Evolutionary conservation across 2,113 vertebrate species (phyloP), one percentile per base, ranked within the genome.

Genomic region (Collichthys lucidus): DNA sequence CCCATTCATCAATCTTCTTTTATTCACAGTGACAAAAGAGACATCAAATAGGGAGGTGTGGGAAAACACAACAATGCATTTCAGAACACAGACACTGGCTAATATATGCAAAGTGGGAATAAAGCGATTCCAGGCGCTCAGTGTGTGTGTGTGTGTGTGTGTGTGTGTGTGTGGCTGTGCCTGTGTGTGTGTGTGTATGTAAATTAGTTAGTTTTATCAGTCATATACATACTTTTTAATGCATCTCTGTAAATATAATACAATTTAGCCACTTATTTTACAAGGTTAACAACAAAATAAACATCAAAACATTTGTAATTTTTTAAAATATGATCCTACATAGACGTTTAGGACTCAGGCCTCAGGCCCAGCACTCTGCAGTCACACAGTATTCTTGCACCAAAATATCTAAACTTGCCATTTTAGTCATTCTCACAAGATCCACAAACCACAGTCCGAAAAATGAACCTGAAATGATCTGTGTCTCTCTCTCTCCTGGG

Each of bases 21-120:
- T 94, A 90, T 91, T 91, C 89, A 83, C 77, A 42, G 19, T 89
- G 82, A 94, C 93, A 94, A 93, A 92, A 92, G 92, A 92, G 83
- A 91, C 91, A 85, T 93, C 88, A 92, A 87, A 91, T 86, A 63
- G 76, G 88, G 86, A 83, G 86, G 91, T 86, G 89, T 93, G 92
- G 91, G 91, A 94, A 93, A 93, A 91, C 86, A 90, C 86, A 90
- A 91, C 91, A 91, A 89, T 91, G 56, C 86, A 84, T 91, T 87
- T 87, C 79, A 90, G 82, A 90, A 85, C 78, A 68, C 87, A 92
- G 90, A 87, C 91, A 88, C 65, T 73, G 72, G 76, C 70, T 90
- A 90, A 92, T 92, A 85, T 90, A 93, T 92, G 92, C 90, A 93
- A 92, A 92, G 87, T 87, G 79, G 75, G 82, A 84, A 84, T 86